These are phyloP conservation scores for Cosmia trapezina DNA, from an alignment of 2,888 invertebrate species.

Conservation along the genomic window DNA sequence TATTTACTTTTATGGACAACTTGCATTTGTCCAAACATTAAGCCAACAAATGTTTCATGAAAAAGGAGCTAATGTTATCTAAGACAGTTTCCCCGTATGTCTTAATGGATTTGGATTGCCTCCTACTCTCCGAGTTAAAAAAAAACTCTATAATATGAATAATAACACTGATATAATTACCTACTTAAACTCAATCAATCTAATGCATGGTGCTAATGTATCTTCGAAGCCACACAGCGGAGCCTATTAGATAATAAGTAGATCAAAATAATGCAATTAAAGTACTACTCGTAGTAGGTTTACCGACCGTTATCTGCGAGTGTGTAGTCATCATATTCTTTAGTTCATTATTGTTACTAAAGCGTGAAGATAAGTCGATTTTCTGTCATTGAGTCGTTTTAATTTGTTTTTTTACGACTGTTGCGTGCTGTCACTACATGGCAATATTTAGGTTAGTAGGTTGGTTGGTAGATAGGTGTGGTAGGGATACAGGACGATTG, in stretches of 20 bases:
- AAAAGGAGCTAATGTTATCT: not conserved
- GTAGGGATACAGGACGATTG: not conserved
- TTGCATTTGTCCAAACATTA: too few species aligned
- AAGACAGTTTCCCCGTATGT: not conserved
- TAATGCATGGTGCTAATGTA: conserved; percentile 47
- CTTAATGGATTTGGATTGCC: not conserved
- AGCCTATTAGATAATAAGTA: conserved; percentile 47
- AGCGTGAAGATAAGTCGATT: conserved; percentile 40
- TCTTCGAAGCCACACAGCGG: conserved; percentile 51
- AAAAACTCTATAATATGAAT: too few species aligned
- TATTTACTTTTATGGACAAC: too few species aligned
- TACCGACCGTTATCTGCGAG: not conserved
- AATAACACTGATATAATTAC: too few species aligned
- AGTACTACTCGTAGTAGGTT: not conserved
- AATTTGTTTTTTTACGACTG: not conserved
- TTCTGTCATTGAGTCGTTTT: not conserved
- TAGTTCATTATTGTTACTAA: conserved; percentile 6
- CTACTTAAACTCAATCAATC: conserved; percentile 24
- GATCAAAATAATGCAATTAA: conserved; percentile 56
- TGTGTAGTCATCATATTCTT: not conserved
- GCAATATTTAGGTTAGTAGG: not conserved
- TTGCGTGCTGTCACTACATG: not conserved
- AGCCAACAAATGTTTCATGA: too few species aligned
- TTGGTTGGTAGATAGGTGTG: too few species aligned
- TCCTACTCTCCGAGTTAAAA: not conserved